These are phyloP conservation scores for Leucoptera coffeella DNA, from an alignment of 2,888 invertebrate genomes.

Conservation along the genomic window DNA sequence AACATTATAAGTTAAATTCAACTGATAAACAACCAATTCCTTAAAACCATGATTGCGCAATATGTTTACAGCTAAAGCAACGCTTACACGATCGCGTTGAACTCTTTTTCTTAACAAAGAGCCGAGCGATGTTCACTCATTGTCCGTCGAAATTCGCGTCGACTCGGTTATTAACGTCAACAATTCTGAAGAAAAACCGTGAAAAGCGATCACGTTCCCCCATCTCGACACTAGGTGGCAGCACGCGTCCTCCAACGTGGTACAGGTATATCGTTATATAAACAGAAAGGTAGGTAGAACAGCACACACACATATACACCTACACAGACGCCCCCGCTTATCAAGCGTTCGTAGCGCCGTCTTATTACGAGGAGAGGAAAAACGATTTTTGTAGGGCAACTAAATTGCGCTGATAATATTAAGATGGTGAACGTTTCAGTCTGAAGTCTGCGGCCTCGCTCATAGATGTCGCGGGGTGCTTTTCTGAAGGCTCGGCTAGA, in stretches of 20 bases:
- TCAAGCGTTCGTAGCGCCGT: conserved; percentile 49
- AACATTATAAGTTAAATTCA: too few species aligned
- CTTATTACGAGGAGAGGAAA: conserved; percentile 57
- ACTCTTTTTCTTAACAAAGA: too few species aligned
- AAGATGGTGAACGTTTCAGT: conserved; percentile 48
- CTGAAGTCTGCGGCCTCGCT: conserved; percentile 36
- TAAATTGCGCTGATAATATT: conserved; percentile 51
- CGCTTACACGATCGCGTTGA: too few species aligned
- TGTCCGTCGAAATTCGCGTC: too few species aligned
- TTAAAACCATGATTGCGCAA: too few species aligned
- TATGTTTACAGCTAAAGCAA: too few species aligned
- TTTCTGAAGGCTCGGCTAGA: too few species aligned
- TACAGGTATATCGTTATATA: conserved; percentile 45
- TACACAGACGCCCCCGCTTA: conserved; percentile 15
- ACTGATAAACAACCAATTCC: too few species aligned
- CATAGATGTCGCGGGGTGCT: conserved; percentile 38
- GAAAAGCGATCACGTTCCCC: too few species aligned
- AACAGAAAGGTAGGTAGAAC: conserved; percentile 43
- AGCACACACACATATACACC: conserved; percentile 14
- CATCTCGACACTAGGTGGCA: conserved; percentile 49
- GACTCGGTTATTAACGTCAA: too few species aligned
- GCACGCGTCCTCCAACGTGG: conserved; percentile 40
- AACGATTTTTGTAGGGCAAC: conserved; percentile 55
- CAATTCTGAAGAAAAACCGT: too few species aligned
- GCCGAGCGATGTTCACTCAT: too few species aligned